Evolutionary conservation across 2,797 vertebrate genomes (phyloP).

Genomic region (Hydrophis major): DNA sequence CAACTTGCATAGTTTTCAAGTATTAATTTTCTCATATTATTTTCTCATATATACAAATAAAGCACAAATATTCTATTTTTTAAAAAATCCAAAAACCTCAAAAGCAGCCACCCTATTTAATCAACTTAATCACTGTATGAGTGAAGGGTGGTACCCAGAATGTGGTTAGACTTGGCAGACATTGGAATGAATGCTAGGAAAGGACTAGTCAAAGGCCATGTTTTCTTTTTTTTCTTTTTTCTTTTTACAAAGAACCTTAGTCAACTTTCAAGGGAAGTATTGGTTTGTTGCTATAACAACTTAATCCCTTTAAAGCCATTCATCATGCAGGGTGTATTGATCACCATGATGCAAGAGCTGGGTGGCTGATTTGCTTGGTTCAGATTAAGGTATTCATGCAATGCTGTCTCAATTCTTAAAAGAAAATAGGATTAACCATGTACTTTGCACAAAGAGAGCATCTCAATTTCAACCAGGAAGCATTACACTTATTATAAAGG

Average conservation of each 20-base stretch:
- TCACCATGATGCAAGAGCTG: conserved; percentile 63
- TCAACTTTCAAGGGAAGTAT: conserved; percentile 69
- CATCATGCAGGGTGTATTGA: conserved; percentile 70
- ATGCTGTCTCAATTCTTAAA: conserved; percentile 47
- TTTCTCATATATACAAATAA: conserved; percentile 68
- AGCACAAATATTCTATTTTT: conserved; percentile 76
- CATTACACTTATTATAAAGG: not conserved
- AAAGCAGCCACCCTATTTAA: conserved; percentile 65
- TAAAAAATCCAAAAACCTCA: conserved; percentile 16
- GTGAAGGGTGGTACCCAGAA: conserved; percentile 75
- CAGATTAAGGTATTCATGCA: conserved; percentile 56
- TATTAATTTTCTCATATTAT: conserved; percentile 66
- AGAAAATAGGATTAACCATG: conserved; percentile 34
- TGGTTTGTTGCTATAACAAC: conserved; percentile 67
- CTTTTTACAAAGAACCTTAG: conserved; percentile 63
- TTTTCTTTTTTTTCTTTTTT: conserved; percentile 52
- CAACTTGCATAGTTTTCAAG: conserved; percentile 57
- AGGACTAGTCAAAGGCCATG: conserved; percentile 57
- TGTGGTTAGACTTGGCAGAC: conserved; percentile 60
- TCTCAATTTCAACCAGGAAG: not conserved
- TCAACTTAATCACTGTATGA: conserved; percentile 71
- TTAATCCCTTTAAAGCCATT: conserved; percentile 63
- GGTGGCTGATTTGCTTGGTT: conserved; percentile 59
- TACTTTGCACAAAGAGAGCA: not conserved
- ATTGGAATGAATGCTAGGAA: conserved; percentile 63